A percentile compares a stretch with the other conserved stretches of the same genome.
Conservation (phyloP, 2,888 invertebrate species). For the Gerosis bhagava region DNA sequence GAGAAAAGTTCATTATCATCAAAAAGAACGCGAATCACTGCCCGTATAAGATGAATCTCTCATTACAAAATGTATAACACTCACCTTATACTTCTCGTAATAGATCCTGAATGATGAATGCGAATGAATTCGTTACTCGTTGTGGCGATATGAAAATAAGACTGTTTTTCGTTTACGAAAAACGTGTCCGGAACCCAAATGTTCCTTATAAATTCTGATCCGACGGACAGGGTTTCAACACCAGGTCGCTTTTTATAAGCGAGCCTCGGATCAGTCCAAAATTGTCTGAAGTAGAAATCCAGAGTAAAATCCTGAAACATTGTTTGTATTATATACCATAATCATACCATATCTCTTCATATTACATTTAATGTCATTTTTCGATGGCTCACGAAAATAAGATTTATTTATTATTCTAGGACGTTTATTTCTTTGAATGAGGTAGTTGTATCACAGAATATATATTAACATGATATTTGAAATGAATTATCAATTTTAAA, state of each 20-base stretch:
- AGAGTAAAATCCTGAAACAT: constrained; percentile 94
- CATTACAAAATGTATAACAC: constrained; percentile 38
- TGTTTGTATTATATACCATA: constrained; percentile 15
- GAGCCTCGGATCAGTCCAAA: constrained; percentile 97
- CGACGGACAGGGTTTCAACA: constrained; percentile 95
- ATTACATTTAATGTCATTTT: too few relatives aligned
- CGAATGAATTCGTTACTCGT: constrained; percentile 99
- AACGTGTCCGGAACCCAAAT: constrained; percentile 99
- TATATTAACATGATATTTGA: too few relatives aligned
- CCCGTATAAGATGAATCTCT: neutral
- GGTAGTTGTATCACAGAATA: too few relatives aligned
- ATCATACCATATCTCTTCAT: too few relatives aligned
- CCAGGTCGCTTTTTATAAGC: constrained; percentile 94
- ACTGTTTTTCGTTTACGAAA: constrained; percentile 99
- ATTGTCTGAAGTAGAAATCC: constrained; percentile 99
- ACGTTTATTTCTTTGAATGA: too few relatives aligned
- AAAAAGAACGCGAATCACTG: constrained; percentile 4
- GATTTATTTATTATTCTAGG: too few relatives aligned
- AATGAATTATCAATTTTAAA: too few relatives aligned
- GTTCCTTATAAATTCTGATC: constrained; percentile 97
- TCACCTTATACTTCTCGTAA: constrained; percentile 97
- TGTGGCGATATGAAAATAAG: constrained; percentile 99
- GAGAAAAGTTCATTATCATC: constrained; percentile 16
- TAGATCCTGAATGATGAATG: constrained; percentile 96
- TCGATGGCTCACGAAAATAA: too few relatives aligned